Percentiles rank a stretch among this genome's conserved stretches.
These are phyloP conservation scores for Molothrus aeneus DNA, from an alignment of 2,797 vertebrate species.

Conservation along the genomic window DNA sequence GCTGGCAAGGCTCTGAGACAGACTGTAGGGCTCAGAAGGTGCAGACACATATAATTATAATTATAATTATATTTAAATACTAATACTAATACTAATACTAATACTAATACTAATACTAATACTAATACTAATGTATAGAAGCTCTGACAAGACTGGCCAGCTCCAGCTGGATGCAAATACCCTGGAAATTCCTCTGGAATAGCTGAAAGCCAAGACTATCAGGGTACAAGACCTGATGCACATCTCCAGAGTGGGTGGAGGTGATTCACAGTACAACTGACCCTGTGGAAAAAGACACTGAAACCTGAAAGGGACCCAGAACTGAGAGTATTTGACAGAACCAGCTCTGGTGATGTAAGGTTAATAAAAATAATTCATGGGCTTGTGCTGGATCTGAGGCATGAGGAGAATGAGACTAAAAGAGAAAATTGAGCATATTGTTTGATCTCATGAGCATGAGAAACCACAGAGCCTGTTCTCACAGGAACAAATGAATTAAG, in stretches of 20 bases:
- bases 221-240: not conserved
- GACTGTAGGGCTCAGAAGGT: not conserved
- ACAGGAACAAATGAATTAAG: not conserved
- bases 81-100: not conserved
- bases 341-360: not conserved
- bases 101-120: too few species aligned
- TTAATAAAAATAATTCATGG: not conserved
- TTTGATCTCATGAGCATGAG: not conserved
- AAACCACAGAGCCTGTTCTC: not conserved
- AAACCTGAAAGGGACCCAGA: not conserved
- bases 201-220: not conserved
- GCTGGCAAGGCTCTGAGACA: not conserved
- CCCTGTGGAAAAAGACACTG: not conserved
- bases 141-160: not conserved
- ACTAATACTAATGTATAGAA: not conserved
- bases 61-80: too few species aligned
- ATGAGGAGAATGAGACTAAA: not conserved
- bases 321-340: not conserved
- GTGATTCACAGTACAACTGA: not conserved
- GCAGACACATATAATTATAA: too few species aligned
- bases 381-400: not conserved
- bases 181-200: not conserved
- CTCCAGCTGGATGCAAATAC: not conserved
- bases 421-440: not conserved
- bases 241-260: not conserved